Base-by-base conservation (phyloP, 2,888 invertebrate species). In the Euzophera pinguis region DNA sequence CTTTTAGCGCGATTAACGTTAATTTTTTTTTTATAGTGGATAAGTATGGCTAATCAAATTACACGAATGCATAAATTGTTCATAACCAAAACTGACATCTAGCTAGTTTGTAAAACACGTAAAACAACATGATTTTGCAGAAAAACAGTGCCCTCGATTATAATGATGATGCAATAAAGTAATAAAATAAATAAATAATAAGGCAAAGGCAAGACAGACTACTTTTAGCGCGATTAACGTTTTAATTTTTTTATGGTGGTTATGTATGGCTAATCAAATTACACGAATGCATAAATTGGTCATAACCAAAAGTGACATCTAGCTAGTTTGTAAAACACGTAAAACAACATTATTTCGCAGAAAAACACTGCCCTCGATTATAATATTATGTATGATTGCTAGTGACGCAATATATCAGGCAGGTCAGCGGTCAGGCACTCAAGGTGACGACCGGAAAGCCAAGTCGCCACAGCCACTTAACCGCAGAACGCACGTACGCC, bases 391-490 rank as follows among this genome's bases (percentile, higher is more conserved):
- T 79, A 83, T 56, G 29, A 39, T 50, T 78, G 73, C 73, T 59
- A 84, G 70, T 84, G 85, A 86, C 84, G 84, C 76, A 81, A 79
- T 73, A 22, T 5, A 68, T 62, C 70, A 81, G 86, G n/a, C n/a
- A n/a, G n/a, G n/a, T n/a, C n/a, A n/a, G n/a, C n/a, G n/a, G 85
- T 85, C 84, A 85, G 65, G 71, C 61, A 71, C 73, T 81, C 78
- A 78, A 78, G 77, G 77, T 78, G 74, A 76, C 60, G 75, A 68
- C 58, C 70, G 67, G 59, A 60, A 70, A 65, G 67, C 58, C 64
- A 57, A 32, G 32, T 32, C 32, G 32, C 3, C 32, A 32, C n/a
- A n/a, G n/a, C n/a, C n/a, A n/a, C n/a, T n/a, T n/a, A n/a, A n/a
- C n/a, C n/a, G n/a, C n/a, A n/a, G n/a, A n/a, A n/a, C n/a, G n/a